These are phyloP conservation scores for Sipha flava DNA, from an alignment of 1,140 invertebrate species.

Conservation along the genomic window DNA sequence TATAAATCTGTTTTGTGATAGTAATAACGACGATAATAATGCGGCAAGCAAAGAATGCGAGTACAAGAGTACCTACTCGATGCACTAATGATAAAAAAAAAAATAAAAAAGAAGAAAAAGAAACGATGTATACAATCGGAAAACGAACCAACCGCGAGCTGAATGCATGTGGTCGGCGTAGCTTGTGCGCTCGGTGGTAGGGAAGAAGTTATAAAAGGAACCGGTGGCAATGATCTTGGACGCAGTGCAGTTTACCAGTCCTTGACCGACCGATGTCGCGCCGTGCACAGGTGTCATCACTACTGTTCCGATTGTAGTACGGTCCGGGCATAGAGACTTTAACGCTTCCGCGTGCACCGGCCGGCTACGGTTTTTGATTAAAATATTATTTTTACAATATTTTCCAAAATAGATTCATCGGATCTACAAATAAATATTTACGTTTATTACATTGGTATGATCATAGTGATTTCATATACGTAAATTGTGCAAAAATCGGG, in stretches of 20 bases:
- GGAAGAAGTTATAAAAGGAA: constrained; percentile 24
- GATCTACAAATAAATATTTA: no score
- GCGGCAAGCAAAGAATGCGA: neutral
- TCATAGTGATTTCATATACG: no score
- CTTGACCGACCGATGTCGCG: constrained; percentile 29
- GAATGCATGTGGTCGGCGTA: neutral
- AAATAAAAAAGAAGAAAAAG: neutral
- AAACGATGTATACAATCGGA: neutral
- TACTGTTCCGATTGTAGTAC: neutral
- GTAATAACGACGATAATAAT: neutral
- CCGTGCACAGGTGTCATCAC: neutral
- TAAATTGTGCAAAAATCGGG: no score
- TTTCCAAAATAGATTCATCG: no score
- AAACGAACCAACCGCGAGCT: neutral
- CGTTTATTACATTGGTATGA: no score
- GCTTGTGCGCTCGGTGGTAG: neutral
- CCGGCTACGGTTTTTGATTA: no score
- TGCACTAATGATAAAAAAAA: neutral
- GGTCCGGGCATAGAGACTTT: neutral
- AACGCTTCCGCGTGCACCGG: neutral
- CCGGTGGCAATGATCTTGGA: constrained; percentile 31
- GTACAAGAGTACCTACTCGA: neutral
- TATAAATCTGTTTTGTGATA: constrained; percentile 4
- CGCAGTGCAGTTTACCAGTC: constrained; percentile 27
- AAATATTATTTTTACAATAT: no score